These are phyloP conservation scores for Plebejus melissa DNA, from an alignment of 2,888 invertebrate species.

Conservation along the genomic window DNA sequence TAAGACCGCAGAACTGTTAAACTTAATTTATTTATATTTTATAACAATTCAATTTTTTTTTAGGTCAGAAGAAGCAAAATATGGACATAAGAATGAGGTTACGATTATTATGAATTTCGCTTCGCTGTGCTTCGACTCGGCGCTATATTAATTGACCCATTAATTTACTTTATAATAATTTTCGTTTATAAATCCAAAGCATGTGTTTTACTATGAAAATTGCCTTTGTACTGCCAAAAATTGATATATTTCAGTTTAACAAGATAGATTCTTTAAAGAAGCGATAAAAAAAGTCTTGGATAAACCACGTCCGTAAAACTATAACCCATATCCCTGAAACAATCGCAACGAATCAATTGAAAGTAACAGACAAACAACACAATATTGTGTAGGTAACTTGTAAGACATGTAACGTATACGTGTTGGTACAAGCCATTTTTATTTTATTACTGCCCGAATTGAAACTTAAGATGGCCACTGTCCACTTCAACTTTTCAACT, in stretches of 20 bases:
- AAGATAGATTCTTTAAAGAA: no score
- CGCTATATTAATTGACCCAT: no score
- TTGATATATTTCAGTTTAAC: no score
- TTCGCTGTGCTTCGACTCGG: no score
- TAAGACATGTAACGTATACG: neutral
- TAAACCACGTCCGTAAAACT: no score
- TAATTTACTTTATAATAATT: no score
- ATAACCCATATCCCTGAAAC: no score
- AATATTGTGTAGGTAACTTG: neutral
- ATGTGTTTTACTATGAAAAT: no score
- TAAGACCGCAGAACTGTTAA: neutral
- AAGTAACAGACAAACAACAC: neutral
- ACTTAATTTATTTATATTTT: neutral
- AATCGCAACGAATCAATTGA: neutral
- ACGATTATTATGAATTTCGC: no score
- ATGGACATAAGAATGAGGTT: neutral
- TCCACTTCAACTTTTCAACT: neutral
- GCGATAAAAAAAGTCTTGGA: no score
- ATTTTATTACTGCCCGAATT: neutral
- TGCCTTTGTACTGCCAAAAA: no score
- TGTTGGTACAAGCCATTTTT: neutral
- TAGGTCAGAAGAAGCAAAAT: neutral
- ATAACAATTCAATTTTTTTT: neutral
- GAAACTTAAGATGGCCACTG: neutral
- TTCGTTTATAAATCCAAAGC: no score